A percentile compares a stretch with the other conserved stretches of the same genome.
Evolutionary conservation across 2,797 vertebrate species (phyloP).

Genomic region (Allobates femoralis): DNA sequence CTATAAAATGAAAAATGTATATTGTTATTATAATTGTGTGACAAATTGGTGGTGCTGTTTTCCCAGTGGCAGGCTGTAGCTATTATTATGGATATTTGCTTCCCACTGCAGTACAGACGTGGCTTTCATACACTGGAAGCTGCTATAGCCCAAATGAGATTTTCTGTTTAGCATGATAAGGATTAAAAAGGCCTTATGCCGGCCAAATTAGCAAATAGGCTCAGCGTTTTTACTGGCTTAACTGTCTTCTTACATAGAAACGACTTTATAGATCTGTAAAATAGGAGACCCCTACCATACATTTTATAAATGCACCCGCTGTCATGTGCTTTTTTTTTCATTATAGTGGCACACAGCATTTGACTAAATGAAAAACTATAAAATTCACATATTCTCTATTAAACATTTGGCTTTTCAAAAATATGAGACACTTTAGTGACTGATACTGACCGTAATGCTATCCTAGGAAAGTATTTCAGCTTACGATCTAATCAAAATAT

Average conservation of each 20-base stretch:
- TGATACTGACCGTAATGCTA: too few species aligned
- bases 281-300: background rate
- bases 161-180: conserved; percentile 31
- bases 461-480: too few species aligned
- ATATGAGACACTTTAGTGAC: too few species aligned
- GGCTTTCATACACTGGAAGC: background rate
- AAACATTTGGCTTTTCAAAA: too few species aligned
- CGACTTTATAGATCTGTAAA: background rate
- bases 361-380: background rate
- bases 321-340: background rate
- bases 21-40: background rate
- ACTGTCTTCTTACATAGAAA: background rate
- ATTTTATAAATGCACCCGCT: background rate
- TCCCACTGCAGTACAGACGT: background rate
- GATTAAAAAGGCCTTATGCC: conserved; percentile 45
- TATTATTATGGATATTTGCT: background rate
- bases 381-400: background rate
- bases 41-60: background rate
- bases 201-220: conserved; percentile 43
- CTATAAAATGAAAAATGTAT: background rate
- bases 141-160: conserved; percentile 40
- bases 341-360: background rate
- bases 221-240: conserved; percentile 35
- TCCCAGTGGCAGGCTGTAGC: background rate
- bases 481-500: too few species aligned